Percentiles rank a stretch among this genome's conserved stretches.
These are phyloP conservation scores for Bombus huntii DNA, from an alignment of 1,140 invertebrate genomes.

Conservation along the genomic window DNA sequence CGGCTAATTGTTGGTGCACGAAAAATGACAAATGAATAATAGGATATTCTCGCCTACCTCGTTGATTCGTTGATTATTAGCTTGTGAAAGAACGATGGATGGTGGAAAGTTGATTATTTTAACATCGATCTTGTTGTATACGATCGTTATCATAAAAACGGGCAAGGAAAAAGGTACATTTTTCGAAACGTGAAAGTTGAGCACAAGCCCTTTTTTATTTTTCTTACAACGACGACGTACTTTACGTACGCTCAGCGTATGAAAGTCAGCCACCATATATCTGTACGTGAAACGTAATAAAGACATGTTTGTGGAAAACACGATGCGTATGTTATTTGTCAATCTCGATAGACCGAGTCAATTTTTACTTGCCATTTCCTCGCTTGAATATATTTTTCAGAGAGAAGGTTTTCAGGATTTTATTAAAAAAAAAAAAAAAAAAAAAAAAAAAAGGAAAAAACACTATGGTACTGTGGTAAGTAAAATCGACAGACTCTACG, in stretches of 20 bases:
- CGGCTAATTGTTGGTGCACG: conserved; percentile 28
- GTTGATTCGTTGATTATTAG: conserved; percentile 41
- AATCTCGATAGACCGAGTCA: background rate
- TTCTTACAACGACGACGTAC: conserved; percentile 67
- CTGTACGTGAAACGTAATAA: conserved; percentile 69
- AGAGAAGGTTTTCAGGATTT: background rate
- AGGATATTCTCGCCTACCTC: conserved; percentile 47
- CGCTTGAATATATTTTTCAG: background rate
- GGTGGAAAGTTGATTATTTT: conserved; percentile 12
- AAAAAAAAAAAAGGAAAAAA: too few relatives aligned
- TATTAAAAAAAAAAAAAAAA: background rate
- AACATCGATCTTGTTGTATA: conserved; percentile 48
- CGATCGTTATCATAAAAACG: conserved; percentile 17
- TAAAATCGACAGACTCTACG: background rate
- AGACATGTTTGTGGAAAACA: conserved; percentile 63
- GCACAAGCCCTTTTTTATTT: conserved; percentile 66
- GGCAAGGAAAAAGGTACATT: background rate
- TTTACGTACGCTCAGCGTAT: conserved; percentile 66
- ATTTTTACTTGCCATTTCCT: background rate
- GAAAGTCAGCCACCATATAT: conserved; percentile 63
- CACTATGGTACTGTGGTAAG: background rate
- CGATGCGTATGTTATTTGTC: background rate
- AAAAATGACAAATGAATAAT: conserved; percentile 5
- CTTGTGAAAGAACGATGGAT: conserved; percentile 18
- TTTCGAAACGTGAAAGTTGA: conserved; percentile 36